These are phyloP conservation scores for Dipodomys merriami DNA, from an alignment of 2,113 vertebrate species.

Conservation along the genomic window DNA sequence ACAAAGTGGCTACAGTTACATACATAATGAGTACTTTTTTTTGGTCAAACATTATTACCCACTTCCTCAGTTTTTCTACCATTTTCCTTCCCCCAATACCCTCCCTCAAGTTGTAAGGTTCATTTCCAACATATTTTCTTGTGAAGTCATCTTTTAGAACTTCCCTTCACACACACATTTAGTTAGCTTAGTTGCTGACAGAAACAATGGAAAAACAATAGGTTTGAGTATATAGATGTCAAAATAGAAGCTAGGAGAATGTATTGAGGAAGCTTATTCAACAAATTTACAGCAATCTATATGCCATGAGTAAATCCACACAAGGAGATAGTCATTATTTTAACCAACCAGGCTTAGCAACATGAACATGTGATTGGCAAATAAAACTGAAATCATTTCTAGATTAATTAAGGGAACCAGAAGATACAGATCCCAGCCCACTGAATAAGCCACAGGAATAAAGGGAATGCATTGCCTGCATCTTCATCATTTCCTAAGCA, in stretches of 20 bases:
- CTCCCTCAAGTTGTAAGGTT: too few relatives aligned
- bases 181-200: background rate
- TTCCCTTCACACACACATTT: background rate
- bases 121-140: too few relatives aligned
- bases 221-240: conserved; percentile 7
- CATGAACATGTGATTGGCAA: conserved; percentile 51
- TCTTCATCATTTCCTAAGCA: background rate
- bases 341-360: conserved; percentile 36
- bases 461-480: background rate
- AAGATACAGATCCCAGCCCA: background rate
- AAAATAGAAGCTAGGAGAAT: conserved; percentile 45
- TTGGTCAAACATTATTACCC: too few relatives aligned
- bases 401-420: background rate
- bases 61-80: too few relatives aligned
- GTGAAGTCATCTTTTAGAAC: background rate
- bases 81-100: too few relatives aligned
- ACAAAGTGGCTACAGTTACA: too few relatives aligned
- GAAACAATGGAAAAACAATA: background rate
- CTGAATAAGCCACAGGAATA: background rate
- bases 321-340: background rate
- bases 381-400: conserved; percentile 39
- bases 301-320: conserved; percentile 45
- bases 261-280: conserved; percentile 29
- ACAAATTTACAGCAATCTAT: conserved; percentile 40
- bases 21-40: too few relatives aligned